Conservation (phyloP, 2,888 invertebrate species). For the Philereme vetulata region DNA sequence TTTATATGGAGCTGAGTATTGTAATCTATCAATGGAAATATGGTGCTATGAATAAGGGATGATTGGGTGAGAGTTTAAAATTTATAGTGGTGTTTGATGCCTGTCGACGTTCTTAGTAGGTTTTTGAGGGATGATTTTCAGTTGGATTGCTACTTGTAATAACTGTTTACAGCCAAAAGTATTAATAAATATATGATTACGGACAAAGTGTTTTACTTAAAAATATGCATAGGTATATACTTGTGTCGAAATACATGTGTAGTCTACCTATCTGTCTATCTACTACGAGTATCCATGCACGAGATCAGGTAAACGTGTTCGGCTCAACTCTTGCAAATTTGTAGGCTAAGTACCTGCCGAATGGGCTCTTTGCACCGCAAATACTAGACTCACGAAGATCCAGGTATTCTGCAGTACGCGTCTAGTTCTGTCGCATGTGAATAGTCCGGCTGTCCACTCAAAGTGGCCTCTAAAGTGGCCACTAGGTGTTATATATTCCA, state of each 20-base stretch:
- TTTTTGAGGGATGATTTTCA: neutral
- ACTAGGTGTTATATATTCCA: no score
- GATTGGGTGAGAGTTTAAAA: constrained; percentile 21
- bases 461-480: no score
- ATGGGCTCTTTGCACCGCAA: neutral
- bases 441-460: no score
- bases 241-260: no score
- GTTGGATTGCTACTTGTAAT: no score
- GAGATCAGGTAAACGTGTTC: neutral
- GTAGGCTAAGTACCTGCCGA: constrained; percentile 5
- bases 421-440: no score
- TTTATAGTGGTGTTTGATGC: constrained; percentile 7
- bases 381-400: constrained; percentile 6
- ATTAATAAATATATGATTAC: no score
- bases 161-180: no score
- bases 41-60: constrained; percentile 20
- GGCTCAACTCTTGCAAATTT: neutral
- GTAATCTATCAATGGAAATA: constrained; percentile 41
- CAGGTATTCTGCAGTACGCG: constrained; percentile 3
- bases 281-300: no score
- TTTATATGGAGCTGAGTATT: constrained; percentile 38
- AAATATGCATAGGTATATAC: no score
- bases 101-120: constrained; percentile 1
- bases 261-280: no score
- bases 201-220: no score